Evolutionary conservation across 2,888 invertebrate genomes (phyloP), one percentile per base, ranked within the genome.

Genomic region (Onthophagus sagittarius): DNA sequence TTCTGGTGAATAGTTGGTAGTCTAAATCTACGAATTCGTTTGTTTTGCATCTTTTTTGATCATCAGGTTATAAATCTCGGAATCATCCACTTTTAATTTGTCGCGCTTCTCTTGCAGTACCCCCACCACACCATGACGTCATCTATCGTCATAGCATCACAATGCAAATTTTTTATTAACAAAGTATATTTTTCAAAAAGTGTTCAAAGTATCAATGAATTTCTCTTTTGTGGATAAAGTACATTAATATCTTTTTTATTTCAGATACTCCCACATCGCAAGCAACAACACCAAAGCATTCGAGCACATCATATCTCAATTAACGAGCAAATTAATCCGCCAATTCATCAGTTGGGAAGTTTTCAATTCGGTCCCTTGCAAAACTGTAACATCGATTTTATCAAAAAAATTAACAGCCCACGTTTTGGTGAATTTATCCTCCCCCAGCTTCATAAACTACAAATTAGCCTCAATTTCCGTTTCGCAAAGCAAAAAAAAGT

Each of bases 341-440:
- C 91, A 91, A 79, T 87, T 91, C 33, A 85, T 91, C 0, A 90
- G 90, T 0, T 91, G 90, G 89, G 92, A 92, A 79, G 80, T 92
- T 2, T 90, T 90, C 86, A 91, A 90, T 77, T 91, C 91, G 0
- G 87, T 91, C 9, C 90, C 91, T 69, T 90, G 90, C 0, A 89
- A 90, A 81, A 82, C 90, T 33, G 82, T 92, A 2, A 86, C 90
- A 3, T 87, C 91, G 62, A 88, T 92, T 75, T 78, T 92, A 70
- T 87, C 91, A 0, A 90, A 89, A 79, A 89, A 87, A 78, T 83
- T 92, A 0, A 86, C 89, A 71, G 82, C 81, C 14, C 88, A 87
- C 74, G 84, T 89, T 73, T 83, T 88, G 53, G 85, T 80, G 31
- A 86, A 88, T 11, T 75, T 88, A 67, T 85, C 88, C 2, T 84